Percentiles rank a stretch among this genome's conserved stretches.
Conservation (phyloP, 2,888 invertebrate species). For the Drosophila imparisetae region DNA sequence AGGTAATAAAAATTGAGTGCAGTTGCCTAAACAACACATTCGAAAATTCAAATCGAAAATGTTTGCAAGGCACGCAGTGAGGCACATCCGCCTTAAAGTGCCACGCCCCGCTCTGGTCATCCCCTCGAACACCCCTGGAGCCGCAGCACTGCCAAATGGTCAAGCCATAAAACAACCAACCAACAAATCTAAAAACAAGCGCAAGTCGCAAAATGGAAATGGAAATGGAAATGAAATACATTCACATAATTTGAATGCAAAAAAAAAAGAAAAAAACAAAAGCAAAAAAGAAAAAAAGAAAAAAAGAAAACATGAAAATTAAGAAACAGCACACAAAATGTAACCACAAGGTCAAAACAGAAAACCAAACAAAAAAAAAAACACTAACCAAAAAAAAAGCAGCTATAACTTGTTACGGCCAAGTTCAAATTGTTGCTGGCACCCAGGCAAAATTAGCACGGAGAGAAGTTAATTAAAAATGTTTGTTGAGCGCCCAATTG, state of each 20-base stretch:
- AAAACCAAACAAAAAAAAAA: conserved; percentile 16
- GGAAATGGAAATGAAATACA: conserved; percentile 62
- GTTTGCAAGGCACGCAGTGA: conserved; percentile 55
- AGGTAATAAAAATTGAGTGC: conserved; percentile 72
- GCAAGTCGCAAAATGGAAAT: conserved; percentile 55
- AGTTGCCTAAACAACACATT: conserved; percentile 58
- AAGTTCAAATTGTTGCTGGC: conserved; percentile 19
- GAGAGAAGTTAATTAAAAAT: conserved; percentile 1
- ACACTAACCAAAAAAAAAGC: conserved; percentile 11
- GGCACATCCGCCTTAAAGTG: conserved; percentile 15
- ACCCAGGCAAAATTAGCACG: background rate
- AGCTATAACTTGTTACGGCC: conserved; percentile 27
- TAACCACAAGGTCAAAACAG: conserved; percentile 37
- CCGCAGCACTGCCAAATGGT: conserved; percentile 61
- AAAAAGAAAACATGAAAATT: conserved; percentile 6
- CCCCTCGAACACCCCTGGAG: background rate
- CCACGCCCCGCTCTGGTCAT: background rate
- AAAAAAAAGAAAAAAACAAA: background rate
- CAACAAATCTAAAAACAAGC: conserved; percentile 50
- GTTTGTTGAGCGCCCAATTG: background rate
- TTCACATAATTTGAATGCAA: conserved; percentile 66
- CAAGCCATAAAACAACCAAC: conserved; percentile 51
- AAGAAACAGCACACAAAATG: conserved; percentile 17
- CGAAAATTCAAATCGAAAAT: conserved; percentile 57
- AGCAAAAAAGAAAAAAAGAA: conserved; percentile 5